phyloP scores from a whole-genome alignment of 2,113 vertebrate species.

The Chaetops frenatus region DNA sequence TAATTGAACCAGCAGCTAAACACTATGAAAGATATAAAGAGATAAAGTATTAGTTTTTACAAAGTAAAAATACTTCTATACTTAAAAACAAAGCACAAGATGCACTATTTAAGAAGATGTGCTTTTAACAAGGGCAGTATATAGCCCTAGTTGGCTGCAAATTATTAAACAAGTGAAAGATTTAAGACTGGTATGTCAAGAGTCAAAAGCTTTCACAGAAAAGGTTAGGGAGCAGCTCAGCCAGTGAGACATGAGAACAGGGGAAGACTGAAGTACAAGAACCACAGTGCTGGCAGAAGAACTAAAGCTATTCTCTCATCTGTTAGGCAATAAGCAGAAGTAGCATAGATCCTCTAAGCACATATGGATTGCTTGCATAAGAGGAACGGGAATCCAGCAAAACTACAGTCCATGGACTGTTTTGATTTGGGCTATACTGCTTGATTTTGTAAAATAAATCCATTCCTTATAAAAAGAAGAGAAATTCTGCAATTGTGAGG shows the following conservation, averaged over 20 bases:
- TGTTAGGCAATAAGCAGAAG: background rate
- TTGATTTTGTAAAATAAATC: background rate
- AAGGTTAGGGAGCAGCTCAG: background rate
- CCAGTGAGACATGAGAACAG: background rate
- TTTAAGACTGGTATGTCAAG: background rate
- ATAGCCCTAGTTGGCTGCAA: background rate
- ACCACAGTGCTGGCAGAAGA: background rate
- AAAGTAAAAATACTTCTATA: background rate
- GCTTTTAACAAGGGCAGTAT: background rate
- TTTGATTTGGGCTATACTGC: background rate
- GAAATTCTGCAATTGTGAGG: background rate
- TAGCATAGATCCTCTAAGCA: background rate
- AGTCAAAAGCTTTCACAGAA: background rate
- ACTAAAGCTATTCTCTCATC: background rate
- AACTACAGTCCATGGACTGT: background rate
- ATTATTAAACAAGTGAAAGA: background rate
- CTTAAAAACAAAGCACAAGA: background rate
- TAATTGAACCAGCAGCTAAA: conserved; percentile 95
- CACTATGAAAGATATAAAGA: conserved; percentile 73
- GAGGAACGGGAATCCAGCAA: background rate
- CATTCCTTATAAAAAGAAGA: background rate
- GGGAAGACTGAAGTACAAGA: background rate
- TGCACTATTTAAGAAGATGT: background rate
- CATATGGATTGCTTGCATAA: background rate
- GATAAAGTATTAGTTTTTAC: background rate